Conservation (phyloP, 2,113 vertebrate genomes). For the Brachionichthys hirsutus region DNA sequence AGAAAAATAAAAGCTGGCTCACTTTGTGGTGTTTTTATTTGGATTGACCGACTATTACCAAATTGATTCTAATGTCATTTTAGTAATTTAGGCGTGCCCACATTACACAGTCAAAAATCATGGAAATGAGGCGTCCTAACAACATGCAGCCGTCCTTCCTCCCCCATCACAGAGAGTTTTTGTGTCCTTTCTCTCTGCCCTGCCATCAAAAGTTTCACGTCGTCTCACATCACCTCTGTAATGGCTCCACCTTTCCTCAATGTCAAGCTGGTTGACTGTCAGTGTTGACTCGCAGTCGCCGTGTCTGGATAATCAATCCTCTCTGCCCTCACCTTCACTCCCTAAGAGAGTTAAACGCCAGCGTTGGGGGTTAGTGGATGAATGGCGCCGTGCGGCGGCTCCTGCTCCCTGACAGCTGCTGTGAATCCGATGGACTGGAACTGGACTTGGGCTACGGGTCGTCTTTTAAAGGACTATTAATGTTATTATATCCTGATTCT, state of each 20-base stretch:
- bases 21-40: too few relatives aligned
- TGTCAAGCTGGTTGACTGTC: conserved; percentile 31
- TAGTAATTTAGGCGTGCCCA: neutral
- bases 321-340: conserved; percentile 34
- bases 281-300: conserved; percentile 27
- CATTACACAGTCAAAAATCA: neutral
- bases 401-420: conserved; percentile 3
- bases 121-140: neutral
- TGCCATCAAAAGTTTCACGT: too few relatives aligned
- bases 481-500: neutral
- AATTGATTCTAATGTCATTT: neutral
- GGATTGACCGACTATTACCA: neutral
- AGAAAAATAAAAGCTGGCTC: too few relatives aligned
- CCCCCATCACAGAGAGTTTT: neutral
- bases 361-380: conserved; percentile 32
- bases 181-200: too few relatives aligned
- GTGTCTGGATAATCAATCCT: conserved; percentile 44
- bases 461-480: conserved; percentile 5
- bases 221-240: too few relatives aligned
- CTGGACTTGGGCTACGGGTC: neutral
- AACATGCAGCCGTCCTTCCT: neutral
- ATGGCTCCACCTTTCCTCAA: neutral
- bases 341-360: conserved; percentile 7
- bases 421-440: conserved; percentile 1
- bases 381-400: conserved; percentile 10